Base-by-base conservation (phyloP, 2,113 vertebrate species). In the Anolis sagrei region DNA sequence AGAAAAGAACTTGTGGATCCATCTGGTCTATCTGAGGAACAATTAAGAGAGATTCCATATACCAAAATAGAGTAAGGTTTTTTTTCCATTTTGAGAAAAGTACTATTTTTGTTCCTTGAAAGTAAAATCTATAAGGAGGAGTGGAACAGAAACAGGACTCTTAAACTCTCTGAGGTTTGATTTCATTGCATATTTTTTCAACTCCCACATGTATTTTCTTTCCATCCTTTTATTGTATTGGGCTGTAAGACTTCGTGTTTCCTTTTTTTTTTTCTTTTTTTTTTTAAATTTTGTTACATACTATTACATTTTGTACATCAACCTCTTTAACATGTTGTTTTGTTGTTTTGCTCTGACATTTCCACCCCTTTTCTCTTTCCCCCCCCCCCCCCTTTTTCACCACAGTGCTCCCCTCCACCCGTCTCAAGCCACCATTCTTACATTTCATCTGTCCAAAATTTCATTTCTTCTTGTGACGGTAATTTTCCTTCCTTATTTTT, bases 21-120 rank as follows among this genome's bases (percentile, higher is more conserved):
- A 10, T 97, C 96, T 79, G 97, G 97, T 34, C 85, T 98, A 49
- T 97, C 97, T 69, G 97, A 97, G 80, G 97, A 98, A n/a, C 97
- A 98, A 81, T 23, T 98, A 90, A 98, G 97, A 94, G 98, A 98
- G 95, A 98, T 98, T 86, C 97, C 98, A 0, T 98, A 98, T 78
- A 98, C 97, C 89, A 98, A 98, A 97, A 95, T 98, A 90, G 97
- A 98, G 97, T 98, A 81, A 97, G 97, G 96, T 85, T 87, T 58
- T 81, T 64, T 66, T 74, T 23, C 13, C 78, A 58, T 18, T 58
- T 58, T 58, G 54, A 83, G 86, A 58, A 19, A 69, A 32, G 83
- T 39, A 64, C 34, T 18, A 25, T 91, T 77, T 61, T 51, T 21
- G 8, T 90, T 36, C 29, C 78, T 64, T 81, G 44, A 68, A 16